Percentiles rank a stretch among this genome's conserved stretches.
These are phyloP conservation scores for Entomobrya proxima DNA, from an alignment of 2,888 invertebrate genomes.

Conservation along the genomic window DNA sequence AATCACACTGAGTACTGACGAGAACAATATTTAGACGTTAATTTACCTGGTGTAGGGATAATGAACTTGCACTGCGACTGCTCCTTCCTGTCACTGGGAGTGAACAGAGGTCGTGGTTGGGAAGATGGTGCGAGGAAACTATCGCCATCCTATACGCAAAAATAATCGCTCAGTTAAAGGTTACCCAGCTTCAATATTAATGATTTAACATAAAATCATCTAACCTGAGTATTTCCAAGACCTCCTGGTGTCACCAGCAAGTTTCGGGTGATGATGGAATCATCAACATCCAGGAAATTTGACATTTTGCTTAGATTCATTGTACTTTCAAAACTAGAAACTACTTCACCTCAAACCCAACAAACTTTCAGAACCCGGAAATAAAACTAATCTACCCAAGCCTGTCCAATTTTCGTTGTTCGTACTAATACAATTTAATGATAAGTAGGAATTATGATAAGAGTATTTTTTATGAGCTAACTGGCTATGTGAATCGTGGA, in stretches of 20 bases:
- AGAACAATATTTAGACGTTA: too few species aligned
- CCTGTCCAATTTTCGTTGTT: too few species aligned
- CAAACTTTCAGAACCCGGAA: not conserved
- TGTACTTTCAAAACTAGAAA: too few species aligned
- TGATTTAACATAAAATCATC: not conserved
- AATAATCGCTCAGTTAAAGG: not conserved
- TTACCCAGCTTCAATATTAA: not conserved
- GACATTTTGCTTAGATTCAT: conserved; percentile 45
- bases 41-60: conserved; percentile 72
- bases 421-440: too few species aligned
- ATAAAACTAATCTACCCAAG: too few species aligned
- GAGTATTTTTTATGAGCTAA: not conserved
- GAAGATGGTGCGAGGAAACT: not conserved
- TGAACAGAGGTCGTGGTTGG: conserved; percentile 54
- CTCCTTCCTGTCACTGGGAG: conserved; percentile 71
- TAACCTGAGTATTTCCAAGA: not conserved
- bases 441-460: not conserved
- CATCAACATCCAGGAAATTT: conserved; percentile 74
- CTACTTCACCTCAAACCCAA: not conserved
- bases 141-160: conserved; percentile 6
- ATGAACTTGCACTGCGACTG: conserved; percentile 74
- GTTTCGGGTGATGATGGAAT: conserved; percentile 68
- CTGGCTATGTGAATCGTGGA: not conserved
- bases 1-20: too few species aligned
- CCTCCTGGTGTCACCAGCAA: conserved; percentile 31